Conservation (phyloP, 2,888 invertebrate species). For the Diadegma fenestrale region DNA sequence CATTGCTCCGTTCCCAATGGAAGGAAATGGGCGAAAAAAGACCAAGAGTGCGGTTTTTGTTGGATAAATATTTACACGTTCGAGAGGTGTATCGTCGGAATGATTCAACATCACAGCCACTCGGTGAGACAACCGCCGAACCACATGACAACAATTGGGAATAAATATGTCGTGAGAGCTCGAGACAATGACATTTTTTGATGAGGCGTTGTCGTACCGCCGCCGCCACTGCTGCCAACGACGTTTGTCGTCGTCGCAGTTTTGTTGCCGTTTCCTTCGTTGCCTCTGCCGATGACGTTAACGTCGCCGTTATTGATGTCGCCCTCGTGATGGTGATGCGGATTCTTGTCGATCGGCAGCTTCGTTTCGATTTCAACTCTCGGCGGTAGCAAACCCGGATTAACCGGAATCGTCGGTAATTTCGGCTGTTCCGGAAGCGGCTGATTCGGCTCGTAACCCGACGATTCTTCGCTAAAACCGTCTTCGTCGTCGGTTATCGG, state of each 20-base stretch:
- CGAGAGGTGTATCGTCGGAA: slow-evolving; percentile 54
- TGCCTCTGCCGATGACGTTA: background rate
- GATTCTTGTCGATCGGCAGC: slow-evolving; percentile 75
- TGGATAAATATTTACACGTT: slow-evolving; percentile 69
- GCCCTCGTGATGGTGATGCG: background rate
- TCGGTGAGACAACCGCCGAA: slow-evolving; percentile 93
- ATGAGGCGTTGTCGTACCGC: slow-evolving; percentile 74
- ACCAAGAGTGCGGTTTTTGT: slow-evolving; percentile 46
- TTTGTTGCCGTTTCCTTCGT: background rate
- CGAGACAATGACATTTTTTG: slow-evolving; percentile 86
- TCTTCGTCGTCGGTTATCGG: slow-evolving; percentile 82
- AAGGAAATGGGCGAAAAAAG: background rate
- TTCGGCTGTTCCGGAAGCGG: slow-evolving; percentile 80
- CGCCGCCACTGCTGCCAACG: slow-evolving; percentile 82
- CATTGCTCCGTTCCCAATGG: background rate
- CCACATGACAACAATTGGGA: slow-evolving; percentile 94
- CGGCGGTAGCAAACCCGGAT: slow-evolving; percentile 76
- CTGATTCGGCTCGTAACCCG: slow-evolving; percentile 81
- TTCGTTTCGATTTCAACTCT: slow-evolving; percentile 76
- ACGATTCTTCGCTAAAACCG: slow-evolving; percentile 83
- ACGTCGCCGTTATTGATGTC: background rate
- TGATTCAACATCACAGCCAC: slow-evolving; percentile 89
- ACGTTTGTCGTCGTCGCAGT: slow-evolving; percentile 77
- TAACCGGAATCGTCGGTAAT: slow-evolving; percentile 74
- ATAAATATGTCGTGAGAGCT: slow-evolving; percentile 90